Percentiles rank a stretch among this genome's conserved stretches.
Conservation (phyloP, 1,140 invertebrate genomes). For the Adoxophyes honmai region DNA sequence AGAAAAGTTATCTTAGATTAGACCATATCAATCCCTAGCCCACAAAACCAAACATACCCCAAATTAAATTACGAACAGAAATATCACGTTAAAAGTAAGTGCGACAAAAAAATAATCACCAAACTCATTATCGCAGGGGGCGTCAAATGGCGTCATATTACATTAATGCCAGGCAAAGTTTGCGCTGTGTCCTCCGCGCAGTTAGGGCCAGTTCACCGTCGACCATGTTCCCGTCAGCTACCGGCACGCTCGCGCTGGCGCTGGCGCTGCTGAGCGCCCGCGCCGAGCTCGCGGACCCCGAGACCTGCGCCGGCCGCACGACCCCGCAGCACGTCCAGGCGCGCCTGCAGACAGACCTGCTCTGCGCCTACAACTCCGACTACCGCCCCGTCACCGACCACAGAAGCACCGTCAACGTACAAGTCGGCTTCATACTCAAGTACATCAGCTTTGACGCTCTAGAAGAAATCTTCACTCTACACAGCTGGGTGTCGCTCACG, state of each 20-base stretch:
- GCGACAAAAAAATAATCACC: neutral
- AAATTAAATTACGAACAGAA: too few relatives aligned
- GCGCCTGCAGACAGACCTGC: constrained; percentile 48
- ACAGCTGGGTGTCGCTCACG: constrained; percentile 58
- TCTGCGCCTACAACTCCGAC: constrained; percentile 43
- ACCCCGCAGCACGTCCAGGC: constrained; percentile 43
- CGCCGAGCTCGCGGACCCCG: constrained; percentile 1
- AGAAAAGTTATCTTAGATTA: too few relatives aligned
- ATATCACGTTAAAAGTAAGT: too few relatives aligned
- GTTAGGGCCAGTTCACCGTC: neutral
- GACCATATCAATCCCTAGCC: too few relatives aligned
- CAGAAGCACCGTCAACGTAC: constrained; percentile 44
- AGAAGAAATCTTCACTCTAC: constrained; percentile 62
- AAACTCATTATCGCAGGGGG: constrained; percentile 7
- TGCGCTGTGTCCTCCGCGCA: neutral
- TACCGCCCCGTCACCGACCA: constrained; percentile 59
- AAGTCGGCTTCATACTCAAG: constrained; percentile 54
- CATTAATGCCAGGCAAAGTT: neutral
- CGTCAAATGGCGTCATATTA: neutral
- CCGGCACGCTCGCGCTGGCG: neutral
- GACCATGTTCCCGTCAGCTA: neutral
- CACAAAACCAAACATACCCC: too few relatives aligned
- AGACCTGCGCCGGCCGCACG: constrained; percentile 29
- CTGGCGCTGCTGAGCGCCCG: neutral
- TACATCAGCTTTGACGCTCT: constrained; percentile 57